Conservation (phyloP, 2,113 vertebrate genomes). For the Nicator chloris region DNA sequence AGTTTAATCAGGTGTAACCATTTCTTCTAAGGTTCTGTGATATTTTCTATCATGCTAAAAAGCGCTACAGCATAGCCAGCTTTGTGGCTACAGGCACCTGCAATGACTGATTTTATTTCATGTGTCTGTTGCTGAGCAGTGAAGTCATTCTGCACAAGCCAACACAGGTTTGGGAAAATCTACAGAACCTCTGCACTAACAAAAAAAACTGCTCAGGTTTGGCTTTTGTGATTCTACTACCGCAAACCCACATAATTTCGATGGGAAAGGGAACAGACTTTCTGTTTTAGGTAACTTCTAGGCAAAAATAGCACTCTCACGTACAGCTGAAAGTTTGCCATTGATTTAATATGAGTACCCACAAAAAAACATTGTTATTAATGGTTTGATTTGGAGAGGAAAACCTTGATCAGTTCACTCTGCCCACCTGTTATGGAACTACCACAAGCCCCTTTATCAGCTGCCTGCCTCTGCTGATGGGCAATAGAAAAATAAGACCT, state of each 20-base stretch:
- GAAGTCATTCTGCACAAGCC: neutral
- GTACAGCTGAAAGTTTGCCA: neutral
- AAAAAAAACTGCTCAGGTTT: neutral
- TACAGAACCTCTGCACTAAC: conserved; percentile 10
- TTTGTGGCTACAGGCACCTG: conserved; percentile 39
- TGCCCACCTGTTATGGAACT: neutral
- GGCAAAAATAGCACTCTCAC: neutral
- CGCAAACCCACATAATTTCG: neutral
- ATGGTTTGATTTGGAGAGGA: neutral
- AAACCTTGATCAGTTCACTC: neutral
- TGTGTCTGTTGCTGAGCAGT: conserved; percentile 1
- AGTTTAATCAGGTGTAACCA: conserved; percentile 70
- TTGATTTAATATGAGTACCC: neutral
- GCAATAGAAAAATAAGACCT: neutral
- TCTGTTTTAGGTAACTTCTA: neutral
- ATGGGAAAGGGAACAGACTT: neutral
- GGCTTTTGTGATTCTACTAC: neutral
- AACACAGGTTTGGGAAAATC: neutral
- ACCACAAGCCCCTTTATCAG: neutral
- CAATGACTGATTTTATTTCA: conserved; percentile 46
- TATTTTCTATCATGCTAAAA: conserved; percentile 44
- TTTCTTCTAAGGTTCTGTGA: conserved; percentile 62
- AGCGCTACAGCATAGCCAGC: conserved; percentile 33
- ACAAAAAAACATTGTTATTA: neutral
- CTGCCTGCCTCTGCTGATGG: neutral